These are phyloP conservation scores for Myotis daubentonii DNA, from an alignment of 2,797 vertebrate species.

Conservation along the genomic window DNA sequence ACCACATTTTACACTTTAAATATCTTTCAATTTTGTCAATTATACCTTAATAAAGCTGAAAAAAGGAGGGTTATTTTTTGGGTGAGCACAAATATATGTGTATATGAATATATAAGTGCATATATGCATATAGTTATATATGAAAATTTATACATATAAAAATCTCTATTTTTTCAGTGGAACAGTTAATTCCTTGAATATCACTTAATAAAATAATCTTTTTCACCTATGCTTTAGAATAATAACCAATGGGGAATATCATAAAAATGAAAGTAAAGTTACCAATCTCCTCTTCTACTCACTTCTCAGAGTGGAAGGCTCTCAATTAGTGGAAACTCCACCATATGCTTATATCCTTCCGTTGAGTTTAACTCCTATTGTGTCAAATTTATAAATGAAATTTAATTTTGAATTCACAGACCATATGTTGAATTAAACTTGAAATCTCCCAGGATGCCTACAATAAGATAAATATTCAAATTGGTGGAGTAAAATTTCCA, in stretches of 20 bases:
- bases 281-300: neutral
- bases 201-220: neutral
- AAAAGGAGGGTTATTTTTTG: neutral
- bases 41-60: neutral
- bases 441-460: slow-evolving; percentile 65
- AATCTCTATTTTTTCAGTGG: neutral
- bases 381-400: slow-evolving; percentile 78
- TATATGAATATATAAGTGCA: neutral
- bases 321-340: slow-evolving; percentile 64
- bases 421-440: slow-evolving; percentile 77
- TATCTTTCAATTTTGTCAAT: neutral
- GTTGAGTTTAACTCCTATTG: slow-evolving; percentile 68
- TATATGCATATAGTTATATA: neutral
- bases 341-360: slow-evolving; percentile 69
- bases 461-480: slow-evolving; percentile 78
- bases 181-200: neutral
- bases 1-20: neutral
- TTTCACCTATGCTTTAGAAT: neutral
- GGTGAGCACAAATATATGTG: neutral
- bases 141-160: neutral
- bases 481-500: slow-evolving; percentile 49
- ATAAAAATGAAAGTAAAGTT: slow-evolving; percentile 36
- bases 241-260: neutral
- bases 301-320: neutral
- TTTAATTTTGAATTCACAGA: slow-evolving; percentile 77